Percentiles rank a stretch among this genome's conserved stretches.
These are phyloP conservation scores for Leptopilina drosophilae DNA, from an alignment of 2,888 invertebrate genomes.

Conservation along the genomic window DNA sequence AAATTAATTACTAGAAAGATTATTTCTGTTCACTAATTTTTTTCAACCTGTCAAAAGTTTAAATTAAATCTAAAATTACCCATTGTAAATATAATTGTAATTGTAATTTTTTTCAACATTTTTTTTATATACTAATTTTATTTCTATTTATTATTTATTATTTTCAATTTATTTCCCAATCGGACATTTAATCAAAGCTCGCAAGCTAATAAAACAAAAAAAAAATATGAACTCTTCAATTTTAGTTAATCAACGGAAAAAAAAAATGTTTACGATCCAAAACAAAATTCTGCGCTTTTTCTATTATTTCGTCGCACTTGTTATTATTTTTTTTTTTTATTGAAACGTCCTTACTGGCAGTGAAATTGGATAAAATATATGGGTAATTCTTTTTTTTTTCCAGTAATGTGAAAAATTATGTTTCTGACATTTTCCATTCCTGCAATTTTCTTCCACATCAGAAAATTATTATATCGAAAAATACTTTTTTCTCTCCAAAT, in stretches of 20 bases:
- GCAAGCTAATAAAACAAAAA: not conserved
- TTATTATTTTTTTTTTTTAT: constrained; percentile 15
- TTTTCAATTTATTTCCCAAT: too few species aligned
- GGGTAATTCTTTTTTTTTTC: not conserved
- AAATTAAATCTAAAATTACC: too few species aligned
- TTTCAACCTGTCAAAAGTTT: too few species aligned
- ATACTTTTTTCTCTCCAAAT: too few species aligned
- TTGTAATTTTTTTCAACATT: too few species aligned
- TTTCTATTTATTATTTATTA: too few species aligned
- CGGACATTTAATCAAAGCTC: not conserved
- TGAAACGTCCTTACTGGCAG: not conserved
- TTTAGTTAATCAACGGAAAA: not conserved
- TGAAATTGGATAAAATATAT: constrained; percentile 1
- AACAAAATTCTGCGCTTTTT: not conserved
- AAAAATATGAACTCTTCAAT: not conserved
- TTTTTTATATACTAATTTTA: too few species aligned
- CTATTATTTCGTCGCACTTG: not conserved
- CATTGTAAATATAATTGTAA: too few species aligned
- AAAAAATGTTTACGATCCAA: not conserved
- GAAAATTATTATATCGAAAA: not conserved
- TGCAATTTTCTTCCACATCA: not conserved
- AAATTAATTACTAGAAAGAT: too few species aligned
- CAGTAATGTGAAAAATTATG: constrained; percentile 4
- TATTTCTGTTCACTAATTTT: too few species aligned
- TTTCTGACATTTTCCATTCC: not conserved